Percentiles rank a stretch among this genome's conserved stretches.
Evolutionary conservation across 2,888 invertebrate species (phyloP).

Genomic region (Apotomis betuletana): DNA sequence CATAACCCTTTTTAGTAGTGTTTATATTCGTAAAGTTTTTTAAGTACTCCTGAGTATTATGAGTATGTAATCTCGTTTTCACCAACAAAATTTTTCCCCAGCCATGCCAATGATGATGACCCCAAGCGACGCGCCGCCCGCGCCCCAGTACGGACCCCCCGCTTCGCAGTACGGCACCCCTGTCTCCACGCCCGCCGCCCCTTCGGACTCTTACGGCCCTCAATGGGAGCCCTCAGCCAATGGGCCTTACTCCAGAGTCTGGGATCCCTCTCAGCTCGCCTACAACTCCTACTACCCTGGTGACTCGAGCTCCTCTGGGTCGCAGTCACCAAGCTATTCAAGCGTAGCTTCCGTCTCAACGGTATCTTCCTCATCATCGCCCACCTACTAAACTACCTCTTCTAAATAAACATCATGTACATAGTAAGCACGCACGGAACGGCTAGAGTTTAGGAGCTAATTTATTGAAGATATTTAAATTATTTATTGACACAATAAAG

Average conservation of each 20-base stretch:
- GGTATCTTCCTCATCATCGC: conserved; percentile 62
- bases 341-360: conserved; percentile 75
- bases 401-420: conserved; percentile 53
- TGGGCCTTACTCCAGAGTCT: conserved; percentile 91
- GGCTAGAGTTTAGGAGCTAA: conserved; percentile 74
- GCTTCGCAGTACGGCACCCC: conserved; percentile 82
- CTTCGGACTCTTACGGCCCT: conserved; percentile 88
- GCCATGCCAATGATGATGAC: conserved; percentile 90
- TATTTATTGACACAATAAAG: conserved; percentile 80
- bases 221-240: conserved; percentile 88
- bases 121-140: conserved; percentile 84
- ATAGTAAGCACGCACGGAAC: conserved; percentile 65
- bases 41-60: neutral
- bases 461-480: conserved; percentile 79
- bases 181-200: conserved; percentile 81
- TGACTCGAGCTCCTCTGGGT: conserved; percentile 82
- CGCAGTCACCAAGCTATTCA: conserved; percentile 80
- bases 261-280: conserved; percentile 88
- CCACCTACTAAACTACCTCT: conserved; percentile 67
- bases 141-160: conserved; percentile 88
- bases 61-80: neutral
- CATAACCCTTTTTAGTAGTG: no score
- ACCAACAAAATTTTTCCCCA: conserved; percentile 50
- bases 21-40: no score
- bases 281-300: conserved; percentile 89